Evolutionary conservation across 2,888 invertebrate genomes (phyloP).

Genomic region (Heliconius aoede): DNA sequence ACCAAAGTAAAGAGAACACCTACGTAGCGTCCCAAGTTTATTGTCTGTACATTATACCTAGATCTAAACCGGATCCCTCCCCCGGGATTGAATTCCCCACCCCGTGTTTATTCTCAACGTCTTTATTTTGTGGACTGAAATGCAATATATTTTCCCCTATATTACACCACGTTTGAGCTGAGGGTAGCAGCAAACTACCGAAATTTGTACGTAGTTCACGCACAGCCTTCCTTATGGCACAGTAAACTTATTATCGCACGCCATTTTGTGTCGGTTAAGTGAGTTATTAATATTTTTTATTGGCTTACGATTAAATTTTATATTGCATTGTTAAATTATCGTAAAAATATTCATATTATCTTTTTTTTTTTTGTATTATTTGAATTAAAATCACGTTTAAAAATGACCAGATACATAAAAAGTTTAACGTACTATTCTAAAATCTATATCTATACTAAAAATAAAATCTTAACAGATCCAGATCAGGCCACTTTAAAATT

Average conservation of each 20-base stretch:
- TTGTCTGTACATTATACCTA: slow-evolving; percentile 39
- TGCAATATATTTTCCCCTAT: slow-evolving; percentile 45
- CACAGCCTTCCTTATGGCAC: slow-evolving; percentile 4
- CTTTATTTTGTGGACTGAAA: slow-evolving; percentile 48
- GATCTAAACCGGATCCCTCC: slow-evolving; percentile 52
- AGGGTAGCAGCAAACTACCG: slow-evolving; percentile 21
- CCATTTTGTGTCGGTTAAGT: neutral
- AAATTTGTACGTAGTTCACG: slow-evolving; percentile 22
- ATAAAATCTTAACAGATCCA: too few species aligned
- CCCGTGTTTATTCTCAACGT: slow-evolving; percentile 47
- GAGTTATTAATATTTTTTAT: slow-evolving; percentile 2
- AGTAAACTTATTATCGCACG: slow-evolving; percentile 4
- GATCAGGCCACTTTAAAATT: too few species aligned
- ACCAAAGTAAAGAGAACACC: slow-evolving; percentile 13
- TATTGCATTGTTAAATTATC: too few species aligned
- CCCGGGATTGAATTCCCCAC: slow-evolving; percentile 57
- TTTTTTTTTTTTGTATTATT: neutral
- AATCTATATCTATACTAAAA: too few species aligned
- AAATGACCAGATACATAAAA: neutral
- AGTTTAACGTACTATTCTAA: too few species aligned
- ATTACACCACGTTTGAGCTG: slow-evolving; percentile 34
- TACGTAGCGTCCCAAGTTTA: slow-evolving; percentile 48
- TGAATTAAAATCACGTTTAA: neutral
- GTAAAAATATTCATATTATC: neutral
- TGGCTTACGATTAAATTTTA: too few species aligned